Evolutionary conservation across 2,888 invertebrate genomes (phyloP).

Genomic region (Trichopria drosophilae): DNA sequence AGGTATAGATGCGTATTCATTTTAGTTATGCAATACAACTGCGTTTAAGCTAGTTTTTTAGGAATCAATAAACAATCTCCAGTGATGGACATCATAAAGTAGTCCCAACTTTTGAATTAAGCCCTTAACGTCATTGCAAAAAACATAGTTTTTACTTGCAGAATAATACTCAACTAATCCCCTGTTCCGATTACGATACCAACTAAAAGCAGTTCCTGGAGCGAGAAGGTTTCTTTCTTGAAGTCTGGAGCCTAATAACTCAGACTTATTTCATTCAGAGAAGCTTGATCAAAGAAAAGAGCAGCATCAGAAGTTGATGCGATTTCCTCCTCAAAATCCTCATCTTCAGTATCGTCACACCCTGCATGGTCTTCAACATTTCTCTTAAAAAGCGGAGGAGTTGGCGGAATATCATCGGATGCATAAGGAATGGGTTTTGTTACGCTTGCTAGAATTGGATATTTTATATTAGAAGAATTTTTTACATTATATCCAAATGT

Average conservation of each 20-base stretch:
- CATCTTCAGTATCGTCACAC: neutral
- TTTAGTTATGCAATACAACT: constrained; percentile 15
- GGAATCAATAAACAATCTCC: constrained; percentile 31
- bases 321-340: neutral
- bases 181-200: constrained; percentile 23
- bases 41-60: constrained; percentile 30
- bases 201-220: constrained; percentile 12
- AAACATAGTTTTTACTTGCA: constrained; percentile 13
- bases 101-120: constrained; percentile 1
- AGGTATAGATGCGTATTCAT: constrained; percentile 29
- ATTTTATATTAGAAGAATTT: neutral
- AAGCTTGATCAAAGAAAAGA: neutral
- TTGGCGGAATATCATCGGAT: constrained; percentile 1
- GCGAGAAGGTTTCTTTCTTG: constrained; percentile 7
- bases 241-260: constrained; percentile 6
- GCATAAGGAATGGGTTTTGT: neutral
- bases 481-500: constrained; percentile 2
- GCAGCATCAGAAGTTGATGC: constrained; percentile 1
- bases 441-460: neutral
- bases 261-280: constrained; percentile 7
- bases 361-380: constrained; percentile 1
- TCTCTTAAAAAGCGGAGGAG: neutral
- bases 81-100: constrained; percentile 26
- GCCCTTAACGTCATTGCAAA: constrained; percentile 15
- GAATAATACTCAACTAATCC: constrained; percentile 28